Conservation (phyloP, 2,113 vertebrate genomes). For the Elaphurus davidianus region DNA sequence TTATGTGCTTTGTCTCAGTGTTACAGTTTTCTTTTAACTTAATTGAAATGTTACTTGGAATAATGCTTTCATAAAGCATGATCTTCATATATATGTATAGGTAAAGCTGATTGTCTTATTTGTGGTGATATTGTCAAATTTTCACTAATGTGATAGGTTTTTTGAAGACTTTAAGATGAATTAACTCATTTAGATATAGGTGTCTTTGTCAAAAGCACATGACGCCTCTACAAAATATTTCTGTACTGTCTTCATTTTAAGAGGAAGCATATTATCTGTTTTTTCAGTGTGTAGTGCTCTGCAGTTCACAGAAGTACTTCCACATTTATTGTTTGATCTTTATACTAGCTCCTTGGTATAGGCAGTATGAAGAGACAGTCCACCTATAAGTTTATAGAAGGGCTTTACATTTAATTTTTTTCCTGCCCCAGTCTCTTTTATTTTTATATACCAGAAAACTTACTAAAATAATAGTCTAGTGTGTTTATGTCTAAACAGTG, state of each 20-base stretch:
- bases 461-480: not conserved
- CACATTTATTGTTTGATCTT: not conserved
- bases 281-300: not conserved
- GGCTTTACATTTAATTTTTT: not conserved
- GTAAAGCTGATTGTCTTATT: slow-evolving; percentile 29
- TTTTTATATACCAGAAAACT: not conserved
- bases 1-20: not conserved
- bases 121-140: not conserved
- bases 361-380: not conserved
- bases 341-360: not conserved
- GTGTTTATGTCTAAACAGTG: slow-evolving; percentile 1
- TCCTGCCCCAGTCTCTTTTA: not conserved
- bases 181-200: not conserved
- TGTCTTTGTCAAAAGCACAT: not conserved
- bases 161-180: slow-evolving; percentile 21
- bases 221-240: not conserved
- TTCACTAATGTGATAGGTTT: slow-evolving; percentile 10
- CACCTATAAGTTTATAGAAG: not conserved
- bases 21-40: not conserved
- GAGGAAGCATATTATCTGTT: not conserved
- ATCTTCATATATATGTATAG: slow-evolving; percentile 19
- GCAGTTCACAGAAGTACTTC: not conserved
- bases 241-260: not conserved
- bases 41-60: slow-evolving; percentile 3
- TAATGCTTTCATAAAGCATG: slow-evolving; percentile 16